These are phyloP conservation scores for Ahaetulla prasina DNA, from an alignment of 2,113 vertebrate species.

Conservation along the genomic window DNA sequence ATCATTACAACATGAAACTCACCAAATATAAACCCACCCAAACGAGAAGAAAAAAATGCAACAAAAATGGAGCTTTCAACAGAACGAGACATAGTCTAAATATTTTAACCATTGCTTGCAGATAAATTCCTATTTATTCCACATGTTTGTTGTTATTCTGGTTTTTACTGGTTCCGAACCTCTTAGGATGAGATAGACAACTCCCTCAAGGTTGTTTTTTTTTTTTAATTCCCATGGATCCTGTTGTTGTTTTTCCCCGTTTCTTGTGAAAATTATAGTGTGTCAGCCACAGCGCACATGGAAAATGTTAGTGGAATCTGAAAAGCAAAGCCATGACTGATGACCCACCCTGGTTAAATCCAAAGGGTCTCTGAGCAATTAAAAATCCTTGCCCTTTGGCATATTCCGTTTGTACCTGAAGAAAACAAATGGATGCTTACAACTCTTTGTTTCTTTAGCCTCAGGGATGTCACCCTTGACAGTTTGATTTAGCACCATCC, in stretches of 20 bases:
- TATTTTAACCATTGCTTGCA: neutral
- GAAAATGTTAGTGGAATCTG: constrained; percentile 3
- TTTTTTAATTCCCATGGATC: neutral
- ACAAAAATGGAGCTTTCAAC: neutral
- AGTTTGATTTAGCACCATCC: constrained; percentile 17
- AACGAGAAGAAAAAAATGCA: fast-evolving
- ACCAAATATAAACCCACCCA: neutral
- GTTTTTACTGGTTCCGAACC: neutral
- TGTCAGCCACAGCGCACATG: constrained; percentile 19
- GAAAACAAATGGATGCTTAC: constrained; percentile 16
- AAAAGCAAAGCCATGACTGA: neutral
- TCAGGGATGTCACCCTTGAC: neutral
- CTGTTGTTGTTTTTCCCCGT: neutral
- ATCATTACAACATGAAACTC: neutral
- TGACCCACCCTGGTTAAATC: neutral
- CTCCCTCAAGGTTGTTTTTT: neutral
- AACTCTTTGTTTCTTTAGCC: neutral
- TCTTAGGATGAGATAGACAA: neutral
- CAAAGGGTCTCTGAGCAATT: neutral
- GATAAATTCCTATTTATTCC: neutral
- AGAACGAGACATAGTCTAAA: neutral
- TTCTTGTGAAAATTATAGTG: neutral
- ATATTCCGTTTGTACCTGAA: constrained; percentile 8
- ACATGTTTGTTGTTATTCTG: neutral
- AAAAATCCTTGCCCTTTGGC: constrained; percentile 4